Base-by-base conservation (phyloP, 2,888 invertebrate species). In the Sarcophaga caerulescens region DNA sequence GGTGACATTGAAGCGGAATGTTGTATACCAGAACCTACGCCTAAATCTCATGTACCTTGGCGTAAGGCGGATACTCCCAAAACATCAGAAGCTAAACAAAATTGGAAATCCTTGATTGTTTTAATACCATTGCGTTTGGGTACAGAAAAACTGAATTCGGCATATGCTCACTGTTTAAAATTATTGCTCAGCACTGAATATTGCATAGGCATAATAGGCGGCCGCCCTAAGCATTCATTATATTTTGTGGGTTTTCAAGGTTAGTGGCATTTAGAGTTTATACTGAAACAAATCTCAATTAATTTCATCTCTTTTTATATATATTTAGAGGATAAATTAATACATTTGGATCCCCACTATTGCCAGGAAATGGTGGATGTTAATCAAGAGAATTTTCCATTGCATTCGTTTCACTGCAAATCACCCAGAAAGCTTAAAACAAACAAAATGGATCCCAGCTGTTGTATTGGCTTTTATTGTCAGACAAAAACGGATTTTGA, bases 291-390 rank as follows among this genome's bases (percentile, higher is more conserved):
- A 35, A 52, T 68, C 10, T 71, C 62, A 8, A 63, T 66, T 78
- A 66, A 25, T 17, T 81, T n/a, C 4, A 25, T 52, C 14, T n/a
- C 63, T 71, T 59, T 47, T 69, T 59, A 25, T 21, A 45, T 52
- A 65, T 19, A 92, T 92, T n/a, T 90, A 95, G 98, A 97, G 92
- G 97, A 98, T 91, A 96, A 97, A 93, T 93, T 98, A 84, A 97
- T 99, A 89, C 97, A 98, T 91, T 94, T 99, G 89, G 99, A 99
- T 93, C 99, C 99, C 21, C 99, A 99, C 93, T 97, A 97, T 90
- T 98, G 98, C 91, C 98, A 98, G 93, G 97, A 98, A 93, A 96
- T 96, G 93, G 96, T 98, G 52, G 97, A 98, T 93, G 96, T 97
- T 0, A 96, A 96, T 94, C 95, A 96, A 90, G 95, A 96, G 76